phyloP scores from a whole-genome alignment of 2,113 vertebrate species.

The Eublepharis macularius region DNA sequence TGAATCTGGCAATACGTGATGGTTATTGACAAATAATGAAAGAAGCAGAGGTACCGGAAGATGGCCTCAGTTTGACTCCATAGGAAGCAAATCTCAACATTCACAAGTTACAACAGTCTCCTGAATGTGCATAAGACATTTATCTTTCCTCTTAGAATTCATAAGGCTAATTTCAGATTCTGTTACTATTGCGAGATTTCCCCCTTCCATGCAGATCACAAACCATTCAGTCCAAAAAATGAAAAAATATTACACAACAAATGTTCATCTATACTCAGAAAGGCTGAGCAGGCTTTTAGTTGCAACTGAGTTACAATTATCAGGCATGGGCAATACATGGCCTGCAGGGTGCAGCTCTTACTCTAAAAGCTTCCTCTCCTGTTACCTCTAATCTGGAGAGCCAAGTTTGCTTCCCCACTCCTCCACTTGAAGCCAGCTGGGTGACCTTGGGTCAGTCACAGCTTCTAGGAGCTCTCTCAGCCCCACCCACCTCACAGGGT shows the following conservation, averaged over 20 bases:
- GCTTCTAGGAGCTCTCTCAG: too few relatives aligned
- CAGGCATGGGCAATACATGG: too few relatives aligned
- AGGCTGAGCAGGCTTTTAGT: background rate
- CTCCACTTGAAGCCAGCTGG: too few relatives aligned
- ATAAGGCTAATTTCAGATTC: background rate
- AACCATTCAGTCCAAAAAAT: background rate
- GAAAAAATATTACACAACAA: background rate
- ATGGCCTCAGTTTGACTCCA: background rate
- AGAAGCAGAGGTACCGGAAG: background rate
- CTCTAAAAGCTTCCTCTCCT: background rate
- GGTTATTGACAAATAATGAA: background rate
- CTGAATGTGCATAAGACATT: background rate
- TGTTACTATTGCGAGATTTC: background rate
- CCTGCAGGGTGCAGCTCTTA: background rate
- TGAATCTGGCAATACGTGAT: background rate
- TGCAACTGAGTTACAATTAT: background rate
- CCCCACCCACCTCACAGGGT: too few relatives aligned
- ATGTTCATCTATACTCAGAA: background rate
- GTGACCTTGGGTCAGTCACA: too few relatives aligned
- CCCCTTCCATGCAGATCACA: background rate
- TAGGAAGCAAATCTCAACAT: background rate
- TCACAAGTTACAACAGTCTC: background rate
- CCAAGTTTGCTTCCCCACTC: too few relatives aligned
- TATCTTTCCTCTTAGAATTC: too few relatives aligned
- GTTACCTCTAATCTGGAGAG: too few relatives aligned